Evolutionary conservation across 2,797 vertebrate species (phyloP).

Genomic region (Coreius guichenoti): DNA sequence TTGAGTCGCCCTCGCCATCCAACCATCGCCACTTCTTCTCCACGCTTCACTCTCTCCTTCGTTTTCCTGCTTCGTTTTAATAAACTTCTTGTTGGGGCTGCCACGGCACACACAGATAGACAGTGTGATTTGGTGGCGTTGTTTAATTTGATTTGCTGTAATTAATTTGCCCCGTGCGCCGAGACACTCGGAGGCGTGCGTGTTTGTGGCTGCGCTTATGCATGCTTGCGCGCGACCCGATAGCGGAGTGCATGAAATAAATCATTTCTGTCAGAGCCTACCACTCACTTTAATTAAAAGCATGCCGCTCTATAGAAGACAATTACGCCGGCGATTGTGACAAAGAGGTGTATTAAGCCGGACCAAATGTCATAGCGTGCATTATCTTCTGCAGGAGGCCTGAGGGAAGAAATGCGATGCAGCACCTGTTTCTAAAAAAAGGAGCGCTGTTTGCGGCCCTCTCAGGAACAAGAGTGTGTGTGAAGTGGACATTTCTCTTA

Average conservation of each 20-base stretch:
- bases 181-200: slow-evolving; percentile 57
- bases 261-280: slow-evolving; percentile 66
- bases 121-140: slow-evolving; percentile 59
- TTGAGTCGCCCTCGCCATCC: slow-evolving; percentile 51
- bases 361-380: slow-evolving; percentile 61
- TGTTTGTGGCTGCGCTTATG: slow-evolving; percentile 33
- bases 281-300: slow-evolving; percentile 70
- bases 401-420: slow-evolving; percentile 43
- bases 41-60: slow-evolving; percentile 12
- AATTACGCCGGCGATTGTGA: slow-evolving; percentile 63
- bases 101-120: slow-evolving; percentile 57
- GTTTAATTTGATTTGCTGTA: slow-evolving; percentile 69
- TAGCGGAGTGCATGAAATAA: slow-evolving; percentile 59
- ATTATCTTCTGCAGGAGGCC: slow-evolving; percentile 54
- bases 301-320: slow-evolving; percentile 61
- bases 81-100: slow-evolving; percentile 65
- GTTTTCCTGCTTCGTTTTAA: slow-evolving; percentile 53
- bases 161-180: slow-evolving; percentile 65
- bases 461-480: slow-evolving; percentile 26
- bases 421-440: slow-evolving; percentile 54
- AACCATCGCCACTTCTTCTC: slow-evolving; percentile 34
- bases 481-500: slow-evolving; percentile 49
- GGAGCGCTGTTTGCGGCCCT: slow-evolving; percentile 5
- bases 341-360: slow-evolving; percentile 63
- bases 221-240: slow-evolving; percentile 50